Evolutionary conservation across 2,113 vertebrate species (phyloP), one percentile per base, ranked within the genome.

Genomic region (Uria aalge): DNA sequence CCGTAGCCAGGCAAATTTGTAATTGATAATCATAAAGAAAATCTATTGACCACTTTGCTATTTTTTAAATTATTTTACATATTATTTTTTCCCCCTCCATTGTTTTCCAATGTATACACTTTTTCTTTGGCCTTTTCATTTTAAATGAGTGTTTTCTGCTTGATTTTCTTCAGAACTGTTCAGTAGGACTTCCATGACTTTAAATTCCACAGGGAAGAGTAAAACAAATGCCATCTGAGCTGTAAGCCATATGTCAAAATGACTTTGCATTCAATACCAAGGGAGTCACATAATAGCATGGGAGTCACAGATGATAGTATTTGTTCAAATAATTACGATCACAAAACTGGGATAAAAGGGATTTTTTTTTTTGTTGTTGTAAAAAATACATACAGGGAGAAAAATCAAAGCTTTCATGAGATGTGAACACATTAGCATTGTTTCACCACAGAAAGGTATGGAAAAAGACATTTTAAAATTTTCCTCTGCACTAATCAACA

Each of bases 221-320:
- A 94, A 97, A 97, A 62, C 55, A 94, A 97, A 94, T 87, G 55
- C 22, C 66, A 69, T 66, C 24, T 80, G 56, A 92, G n/a, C 56
- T 69, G 64, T 86, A 93, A 96, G 48, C 53, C 55, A 21, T 84
- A 68, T 77, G 69, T 91, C 34, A 80, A 88, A 97, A 90, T 0
- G 18, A 52, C 55, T 93, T 96, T 90, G 22, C 12, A 19, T 62
- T 78, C 26, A 90, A 3, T 81, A 73, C 15, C 15, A 32, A 82
- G 77, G 41, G 38, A 92, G 20, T 53, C 55, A 53, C 29, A 12
- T 67, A 68, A 72, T 29, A 78, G 8, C 34, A 72, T 53, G 16
- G 52, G 76, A 95, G 27, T 85, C 90, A 74, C 9, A 78, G 41
- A 55, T 57, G 13, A 72, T 26, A 57, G 29, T 53, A 82, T 79